Base-by-base conservation (phyloP, 2,113 vertebrate genomes). In the Oreochromis spilurus region DNA sequence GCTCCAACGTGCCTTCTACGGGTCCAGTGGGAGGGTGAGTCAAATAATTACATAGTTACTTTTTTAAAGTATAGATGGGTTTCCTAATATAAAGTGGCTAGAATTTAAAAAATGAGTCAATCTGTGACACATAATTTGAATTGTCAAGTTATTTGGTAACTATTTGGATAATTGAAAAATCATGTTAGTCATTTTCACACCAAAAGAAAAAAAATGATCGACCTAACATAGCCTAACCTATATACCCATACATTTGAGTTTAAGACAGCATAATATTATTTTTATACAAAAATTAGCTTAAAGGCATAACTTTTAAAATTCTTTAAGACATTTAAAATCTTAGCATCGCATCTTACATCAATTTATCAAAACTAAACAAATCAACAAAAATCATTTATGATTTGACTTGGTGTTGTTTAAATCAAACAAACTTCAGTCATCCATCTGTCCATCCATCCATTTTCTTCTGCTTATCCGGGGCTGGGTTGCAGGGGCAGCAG, bases 1-100 rank as follows among this genome's bases (percentile, higher is more conserved):
- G 93, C 96, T 97, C 96, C 96, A 97, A 96, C 96, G 96, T 93
- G 95, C 95, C 91, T 97, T 97, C 92, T 97, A 97, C 81, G 96
- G 96, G 95, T 96, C 96, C 95, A 95, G 93, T 93, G 97, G 96
- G 90, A 96, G 94, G 95, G 96, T 97, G 93, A 96, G 95, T 96
- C 45, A 3, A 38, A 17, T 4, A 13, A 11, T 45, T 6, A 48
- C 19, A 13, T 36, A 52, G 21, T 83, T 38, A 17, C 12, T 55
- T 54, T 57, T 36, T 55, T n/a, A 26, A 79, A 79, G 52, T 0
- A 0, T 54, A 55, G 52, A 40, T 55, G 24, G 4, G 70, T 75
- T 77, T 29, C 43, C 24, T 77, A 19, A 31, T 50, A 50, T 19
- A 50, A 19, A 75, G 9, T 75, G 43, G 50, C 70, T 50, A 50